Evolutionary conservation across 2,113 vertebrate species (phyloP).

Genomic region (Halcyon malimbica): DNA sequence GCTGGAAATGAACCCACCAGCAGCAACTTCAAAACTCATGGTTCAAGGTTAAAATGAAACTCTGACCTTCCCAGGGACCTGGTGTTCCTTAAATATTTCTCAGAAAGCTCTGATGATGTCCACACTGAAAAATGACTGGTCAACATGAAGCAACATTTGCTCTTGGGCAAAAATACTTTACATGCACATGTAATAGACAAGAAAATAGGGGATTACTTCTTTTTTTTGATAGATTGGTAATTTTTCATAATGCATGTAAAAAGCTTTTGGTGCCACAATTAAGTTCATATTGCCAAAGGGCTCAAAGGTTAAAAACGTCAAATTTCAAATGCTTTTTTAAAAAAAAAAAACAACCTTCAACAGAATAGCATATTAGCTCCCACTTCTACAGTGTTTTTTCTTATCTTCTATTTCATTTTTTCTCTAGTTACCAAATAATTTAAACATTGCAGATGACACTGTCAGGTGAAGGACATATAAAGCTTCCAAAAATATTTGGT

Average conservation of each 20-base stretch:
- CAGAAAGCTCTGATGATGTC: background rate
- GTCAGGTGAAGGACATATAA: background rate
- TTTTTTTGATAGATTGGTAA: background rate
- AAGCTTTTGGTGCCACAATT: background rate
- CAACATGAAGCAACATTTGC: background rate
- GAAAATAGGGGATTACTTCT: background rate
- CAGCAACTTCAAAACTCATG: background rate
- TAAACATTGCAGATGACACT: background rate
- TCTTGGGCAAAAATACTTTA: background rate
- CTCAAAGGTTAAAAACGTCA: background rate
- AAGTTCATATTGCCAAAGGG: background rate
- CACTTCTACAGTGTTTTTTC: background rate
- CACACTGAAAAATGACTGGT: background rate
- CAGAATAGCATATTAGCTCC: background rate
- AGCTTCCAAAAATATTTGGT: background rate
- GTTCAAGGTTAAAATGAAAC: background rate
- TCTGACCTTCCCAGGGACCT: background rate
- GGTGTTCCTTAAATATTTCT: background rate
- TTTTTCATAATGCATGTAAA: background rate
- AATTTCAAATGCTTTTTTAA: background rate
- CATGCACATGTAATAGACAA: background rate
- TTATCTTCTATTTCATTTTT: background rate
- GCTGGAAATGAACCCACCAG: background rate
- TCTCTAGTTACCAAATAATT: background rate
- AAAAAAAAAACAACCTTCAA: no score